These are phyloP conservation scores for Campylomormyrus numenius DNA, from an alignment of 2,113 vertebrate genomes.

Conservation along the genomic window DNA sequence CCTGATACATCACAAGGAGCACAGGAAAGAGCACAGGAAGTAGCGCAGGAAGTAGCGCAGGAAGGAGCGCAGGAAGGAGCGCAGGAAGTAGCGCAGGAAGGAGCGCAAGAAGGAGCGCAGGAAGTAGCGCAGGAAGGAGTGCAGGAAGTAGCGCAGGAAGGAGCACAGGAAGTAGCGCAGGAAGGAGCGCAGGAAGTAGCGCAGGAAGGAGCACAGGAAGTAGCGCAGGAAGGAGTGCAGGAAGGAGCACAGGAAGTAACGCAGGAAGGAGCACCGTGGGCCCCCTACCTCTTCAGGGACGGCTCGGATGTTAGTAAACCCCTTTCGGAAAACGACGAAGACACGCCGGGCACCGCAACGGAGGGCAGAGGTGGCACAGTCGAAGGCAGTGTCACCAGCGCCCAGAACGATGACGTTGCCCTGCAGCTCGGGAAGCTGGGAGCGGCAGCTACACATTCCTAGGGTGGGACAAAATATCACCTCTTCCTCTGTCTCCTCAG, in stretches of 20 bases:
- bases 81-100: too few species aligned
- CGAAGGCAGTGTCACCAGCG: conserved; percentile 92
- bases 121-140: rapidly evolving
- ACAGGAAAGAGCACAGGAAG: too few species aligned
- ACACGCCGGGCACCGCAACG: conserved; percentile 86
- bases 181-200: too few species aligned
- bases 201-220: too few species aligned
- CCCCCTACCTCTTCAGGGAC: conserved; percentile 78
- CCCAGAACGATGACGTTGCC: conserved; percentile 87
- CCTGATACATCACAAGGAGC: background rate
- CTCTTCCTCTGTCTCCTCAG: background rate
- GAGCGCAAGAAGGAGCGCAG: too few species aligned
- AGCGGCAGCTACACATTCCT: conserved; percentile 84
- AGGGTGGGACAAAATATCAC: conserved; percentile 45
- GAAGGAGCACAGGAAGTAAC: background rate
- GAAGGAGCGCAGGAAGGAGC: too few species aligned
- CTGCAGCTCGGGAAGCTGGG: conserved; percentile 68
- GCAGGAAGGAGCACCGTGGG: conserved; percentile 14
- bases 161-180: rapidly evolving
- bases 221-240: too few species aligned
- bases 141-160: too few species aligned
- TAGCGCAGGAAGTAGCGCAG: rapidly evolving
- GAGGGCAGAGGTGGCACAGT: conserved; percentile 90
- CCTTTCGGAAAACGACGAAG: conserved; percentile 76
- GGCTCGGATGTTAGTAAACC: conserved; percentile 74